These are phyloP conservation scores for Lasioglossum lativentre DNA, from an alignment of 2,888 invertebrate genomes.

Conservation along the genomic window DNA sequence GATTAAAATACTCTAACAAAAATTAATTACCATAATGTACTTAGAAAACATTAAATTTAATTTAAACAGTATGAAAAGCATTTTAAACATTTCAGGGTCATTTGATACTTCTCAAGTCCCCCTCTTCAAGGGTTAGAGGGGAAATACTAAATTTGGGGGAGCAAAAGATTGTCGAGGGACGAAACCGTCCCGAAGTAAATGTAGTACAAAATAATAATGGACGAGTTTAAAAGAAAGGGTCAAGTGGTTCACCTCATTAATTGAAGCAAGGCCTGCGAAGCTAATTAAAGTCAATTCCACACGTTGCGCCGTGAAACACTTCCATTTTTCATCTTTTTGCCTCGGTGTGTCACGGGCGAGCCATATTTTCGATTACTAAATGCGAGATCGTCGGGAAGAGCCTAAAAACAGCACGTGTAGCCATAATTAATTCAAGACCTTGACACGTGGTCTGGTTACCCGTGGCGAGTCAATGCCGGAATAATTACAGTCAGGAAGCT, in stretches of 20 bases:
- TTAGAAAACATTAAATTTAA: neutral
- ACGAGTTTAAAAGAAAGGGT: slow-evolving; percentile 42
- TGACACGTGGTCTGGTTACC: slow-evolving; percentile 66
- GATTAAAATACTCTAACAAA: no score
- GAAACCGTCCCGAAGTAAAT: slow-evolving; percentile 32
- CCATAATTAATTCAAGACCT: slow-evolving; percentile 65
- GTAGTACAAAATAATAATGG: slow-evolving; percentile 43
- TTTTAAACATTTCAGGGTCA: neutral
- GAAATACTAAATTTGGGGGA: neutral
- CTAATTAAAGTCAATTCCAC: slow-evolving; percentile 52
- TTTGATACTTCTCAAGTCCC: neutral
- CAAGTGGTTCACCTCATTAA: slow-evolving; percentile 58
- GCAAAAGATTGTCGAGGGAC: neutral
- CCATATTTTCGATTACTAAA: slow-evolving; percentile 27
- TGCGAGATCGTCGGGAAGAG: slow-evolving; percentile 32
- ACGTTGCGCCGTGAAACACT: slow-evolving; percentile 26
- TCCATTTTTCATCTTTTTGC: slow-evolving; percentile 43
- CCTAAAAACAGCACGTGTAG: slow-evolving; percentile 48
- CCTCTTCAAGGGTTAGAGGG: no score
- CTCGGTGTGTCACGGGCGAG: neutral
- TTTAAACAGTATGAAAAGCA: neutral
- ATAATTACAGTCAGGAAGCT: slow-evolving; percentile 58
- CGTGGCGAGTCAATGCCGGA: slow-evolving; percentile 60
- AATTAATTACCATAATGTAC: neutral
- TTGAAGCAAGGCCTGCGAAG: slow-evolving; percentile 55